Conservation (phyloP, 2,888 invertebrate species). For the Aphidius colemani region DNA sequence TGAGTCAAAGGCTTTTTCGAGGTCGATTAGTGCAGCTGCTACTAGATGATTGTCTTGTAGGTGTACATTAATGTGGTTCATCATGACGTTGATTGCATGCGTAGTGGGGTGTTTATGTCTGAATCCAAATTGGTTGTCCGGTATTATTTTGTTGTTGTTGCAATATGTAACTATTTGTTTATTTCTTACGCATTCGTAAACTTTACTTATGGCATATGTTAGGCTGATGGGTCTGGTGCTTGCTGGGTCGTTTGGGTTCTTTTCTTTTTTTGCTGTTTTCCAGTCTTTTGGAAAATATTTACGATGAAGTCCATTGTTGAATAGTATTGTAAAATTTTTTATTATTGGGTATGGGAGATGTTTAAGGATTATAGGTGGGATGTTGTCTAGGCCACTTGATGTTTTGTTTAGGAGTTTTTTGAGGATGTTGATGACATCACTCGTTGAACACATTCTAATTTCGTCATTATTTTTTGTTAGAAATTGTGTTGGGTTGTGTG, state of each 20-base stretch:
- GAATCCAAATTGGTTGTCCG: constrained; percentile 39
- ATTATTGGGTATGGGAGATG: constrained; percentile 18
- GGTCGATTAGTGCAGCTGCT: too few relatives aligned
- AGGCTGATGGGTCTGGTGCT: constrained; percentile 39
- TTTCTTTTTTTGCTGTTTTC: constrained; percentile 37
- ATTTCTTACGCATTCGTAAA: constrained; percentile 37
- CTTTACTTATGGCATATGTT: constrained; percentile 39
- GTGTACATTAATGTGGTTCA: too few relatives aligned
- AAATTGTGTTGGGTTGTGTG: neutral
- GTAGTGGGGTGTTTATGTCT: neutral
- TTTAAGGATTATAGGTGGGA: constrained; percentile 23
- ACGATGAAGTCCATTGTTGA: constrained; percentile 36
- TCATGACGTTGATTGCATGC: too few relatives aligned
- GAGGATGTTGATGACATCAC: constrained; percentile 5
- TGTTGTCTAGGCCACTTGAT: constrained; percentile 22
- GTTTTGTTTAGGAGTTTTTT: constrained; percentile 25
- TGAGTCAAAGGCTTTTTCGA: too few relatives aligned
- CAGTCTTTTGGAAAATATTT: constrained; percentile 39
- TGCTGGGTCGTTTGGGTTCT: constrained; percentile 19
- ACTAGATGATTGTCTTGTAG: too few relatives aligned
- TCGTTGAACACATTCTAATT: neutral
- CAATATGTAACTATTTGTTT: constrained; percentile 24
- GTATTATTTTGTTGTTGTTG: constrained; percentile 30
- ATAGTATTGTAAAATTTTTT: constrained; percentile 13
- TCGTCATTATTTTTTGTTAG: neutral